phyloP scores from a whole-genome alignment of 2,888 invertebrate species.

The Colostygia pectinataria region DNA sequence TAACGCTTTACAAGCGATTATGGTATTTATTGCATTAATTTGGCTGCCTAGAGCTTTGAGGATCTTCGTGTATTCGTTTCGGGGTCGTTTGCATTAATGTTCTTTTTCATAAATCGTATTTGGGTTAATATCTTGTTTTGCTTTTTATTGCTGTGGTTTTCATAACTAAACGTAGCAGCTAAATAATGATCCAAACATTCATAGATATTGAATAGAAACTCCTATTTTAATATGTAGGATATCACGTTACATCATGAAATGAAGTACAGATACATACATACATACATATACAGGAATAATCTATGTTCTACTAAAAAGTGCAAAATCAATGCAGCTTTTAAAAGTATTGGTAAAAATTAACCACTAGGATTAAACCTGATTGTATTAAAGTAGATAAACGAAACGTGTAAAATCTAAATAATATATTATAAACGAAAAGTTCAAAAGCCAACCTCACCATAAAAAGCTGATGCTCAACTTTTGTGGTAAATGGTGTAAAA shows the following conservation, averaged over 20 bases:
- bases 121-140: slow-evolving; percentile 7
- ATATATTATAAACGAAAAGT: slow-evolving; percentile 12
- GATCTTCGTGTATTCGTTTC: slow-evolving; percentile 12
- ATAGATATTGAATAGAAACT: too few species aligned
- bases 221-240: too few species aligned
- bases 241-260: too few species aligned
- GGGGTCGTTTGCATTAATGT: slow-evolving; percentile 11
- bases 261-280: too few species aligned
- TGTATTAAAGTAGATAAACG: too few species aligned
- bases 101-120: slow-evolving; percentile 14
- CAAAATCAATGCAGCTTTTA: too few species aligned
- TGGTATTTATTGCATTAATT: slow-evolving; percentile 60
- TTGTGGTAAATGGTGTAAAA: slow-evolving; percentile 22
- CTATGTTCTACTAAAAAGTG: too few species aligned
- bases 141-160: slow-evolving; percentile 1
- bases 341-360: too few species aligned
- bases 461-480: slow-evolving; percentile 18
- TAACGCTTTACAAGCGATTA: slow-evolving; percentile 57
- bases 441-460: slow-evolving; percentile 15
- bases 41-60: slow-evolving; percentile 43
- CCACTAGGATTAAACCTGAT: too few species aligned
- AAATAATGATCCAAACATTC: too few species aligned
- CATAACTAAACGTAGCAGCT: background rate
- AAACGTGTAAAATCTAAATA: slow-evolving; percentile 2
- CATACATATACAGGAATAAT: too few species aligned